Conservation (phyloP, 2,113 vertebrate species). For the Perccottus glenii region DNA sequence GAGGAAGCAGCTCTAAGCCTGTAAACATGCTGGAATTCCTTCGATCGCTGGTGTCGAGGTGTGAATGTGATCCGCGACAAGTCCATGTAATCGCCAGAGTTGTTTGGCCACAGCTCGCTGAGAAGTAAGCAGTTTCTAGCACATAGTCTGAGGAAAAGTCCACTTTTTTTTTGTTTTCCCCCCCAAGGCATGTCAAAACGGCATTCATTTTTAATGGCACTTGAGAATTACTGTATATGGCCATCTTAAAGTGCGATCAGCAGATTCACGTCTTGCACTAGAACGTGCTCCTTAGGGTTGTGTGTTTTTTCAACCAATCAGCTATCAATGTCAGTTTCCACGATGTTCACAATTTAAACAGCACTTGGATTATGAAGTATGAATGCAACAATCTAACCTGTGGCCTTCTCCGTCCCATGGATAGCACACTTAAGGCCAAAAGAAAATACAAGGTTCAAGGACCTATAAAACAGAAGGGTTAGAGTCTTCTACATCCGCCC, state of each 20-base stretch:
- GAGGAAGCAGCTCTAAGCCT: slow-evolving; percentile 27
- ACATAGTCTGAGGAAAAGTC: slow-evolving; percentile 9
- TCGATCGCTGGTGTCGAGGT: slow-evolving; percentile 17
- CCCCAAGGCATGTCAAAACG: slow-evolving; percentile 7
- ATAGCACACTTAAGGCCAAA: not conserved
- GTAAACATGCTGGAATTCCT: slow-evolving; percentile 37
- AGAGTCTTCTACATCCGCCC: not conserved
- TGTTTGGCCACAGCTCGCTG: slow-evolving; percentile 25
- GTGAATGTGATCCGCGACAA: slow-evolving; percentile 33
- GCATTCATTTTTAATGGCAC: slow-evolving; percentile 44
- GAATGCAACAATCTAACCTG: not conserved
- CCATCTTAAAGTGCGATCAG: slow-evolving; percentile 13
- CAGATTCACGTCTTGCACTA: not conserved
- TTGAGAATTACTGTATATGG: slow-evolving; percentile 10
- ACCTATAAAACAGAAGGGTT: not conserved
- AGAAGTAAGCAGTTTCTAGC: slow-evolving; percentile 1
- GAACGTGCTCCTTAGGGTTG: not conserved
- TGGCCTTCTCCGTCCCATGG: not conserved
- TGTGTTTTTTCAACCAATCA: not conserved
- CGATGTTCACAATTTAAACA: too few relatives aligned
- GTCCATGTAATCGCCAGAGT: slow-evolving; percentile 16
- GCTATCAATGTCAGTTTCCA: not conserved
- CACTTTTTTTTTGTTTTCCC: not conserved
- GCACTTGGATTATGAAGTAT: too few relatives aligned
- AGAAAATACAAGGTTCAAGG: not conserved